Evolutionary conservation across 2,797 vertebrate species (phyloP).

Genomic region (Chelidonichthys spinosus): DNA sequence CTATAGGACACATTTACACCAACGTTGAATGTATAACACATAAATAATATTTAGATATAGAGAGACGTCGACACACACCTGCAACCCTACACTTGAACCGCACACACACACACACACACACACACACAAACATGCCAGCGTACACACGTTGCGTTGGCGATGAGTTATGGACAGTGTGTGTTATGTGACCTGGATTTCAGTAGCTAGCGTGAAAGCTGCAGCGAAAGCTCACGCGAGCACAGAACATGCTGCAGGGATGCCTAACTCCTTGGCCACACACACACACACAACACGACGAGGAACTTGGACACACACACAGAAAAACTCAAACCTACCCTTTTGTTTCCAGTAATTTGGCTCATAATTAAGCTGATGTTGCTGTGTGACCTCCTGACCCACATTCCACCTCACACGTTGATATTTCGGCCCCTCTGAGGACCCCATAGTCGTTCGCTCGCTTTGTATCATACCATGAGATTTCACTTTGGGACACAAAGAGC

Average conservation of each 20-base stretch:
- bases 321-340: constrained; percentile 11
- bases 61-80: constrained; percentile 15
- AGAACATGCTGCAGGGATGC: constrained; percentile 70
- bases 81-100: background rate
- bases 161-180: constrained; percentile 42
- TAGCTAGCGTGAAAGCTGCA: constrained; percentile 58
- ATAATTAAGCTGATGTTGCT: constrained; percentile 26
- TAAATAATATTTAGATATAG: background rate
- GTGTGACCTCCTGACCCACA: constrained; percentile 57
- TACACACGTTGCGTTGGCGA: constrained; percentile 24
- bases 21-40: background rate
- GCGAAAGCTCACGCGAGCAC: constrained; percentile 64
- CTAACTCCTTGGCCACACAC: constrained; percentile 20
- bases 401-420: constrained; percentile 24
- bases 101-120: background rate
- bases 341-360: background rate
- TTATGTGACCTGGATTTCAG: constrained; percentile 78
- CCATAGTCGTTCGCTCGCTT: constrained; percentile 1
- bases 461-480: constrained; percentile 50
- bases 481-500: constrained; percentile 26
- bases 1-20: background rate
- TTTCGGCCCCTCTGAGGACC: constrained; percentile 31
- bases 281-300: constrained; percentile 28
- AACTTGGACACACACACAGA: background rate
- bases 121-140: background rate